A percentile compares a stretch with the other conserved stretches of the same genome.
phyloP scores from a whole-genome alignment of 1,140 invertebrate species.

The Pantala flavescens region DNA sequence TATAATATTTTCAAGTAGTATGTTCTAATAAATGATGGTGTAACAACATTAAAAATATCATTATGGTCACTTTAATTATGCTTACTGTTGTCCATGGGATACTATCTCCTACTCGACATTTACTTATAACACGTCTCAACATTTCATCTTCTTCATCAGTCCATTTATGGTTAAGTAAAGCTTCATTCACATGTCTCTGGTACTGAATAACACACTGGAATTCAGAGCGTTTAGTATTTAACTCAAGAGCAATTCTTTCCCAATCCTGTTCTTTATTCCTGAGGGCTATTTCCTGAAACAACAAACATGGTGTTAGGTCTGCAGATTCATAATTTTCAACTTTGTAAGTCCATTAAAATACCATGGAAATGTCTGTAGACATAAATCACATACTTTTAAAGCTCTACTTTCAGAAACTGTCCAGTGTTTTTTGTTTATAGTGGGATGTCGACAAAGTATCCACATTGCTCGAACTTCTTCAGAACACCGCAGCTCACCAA shows the following conservation, averaged over 20 bases:
- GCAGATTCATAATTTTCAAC: background rate
- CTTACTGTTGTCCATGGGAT: constrained; percentile 48
- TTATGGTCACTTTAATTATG: too few relatives aligned
- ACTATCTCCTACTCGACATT: constrained; percentile 44
- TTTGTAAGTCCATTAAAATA: background rate
- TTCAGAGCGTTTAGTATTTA: constrained; percentile 45
- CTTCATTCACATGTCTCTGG: constrained; percentile 14
- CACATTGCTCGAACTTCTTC: constrained; percentile 50
- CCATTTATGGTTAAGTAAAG: constrained; percentile 35
- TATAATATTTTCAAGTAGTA: too few relatives aligned
- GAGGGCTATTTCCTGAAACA: constrained; percentile 33
- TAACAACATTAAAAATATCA: too few relatives aligned
- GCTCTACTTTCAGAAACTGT: constrained; percentile 40
- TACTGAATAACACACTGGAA: constrained; percentile 57
- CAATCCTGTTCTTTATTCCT: constrained; percentile 46
- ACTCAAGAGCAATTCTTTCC: constrained; percentile 44
- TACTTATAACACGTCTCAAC: constrained; percentile 41
- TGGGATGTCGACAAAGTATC: constrained; percentile 53
- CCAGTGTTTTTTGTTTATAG: constrained; percentile 51
- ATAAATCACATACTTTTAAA: background rate
- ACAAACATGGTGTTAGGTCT: background rate
- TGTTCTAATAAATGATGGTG: too few relatives aligned
- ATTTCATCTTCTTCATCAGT: constrained; percentile 45
- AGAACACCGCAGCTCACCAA: constrained; percentile 38
- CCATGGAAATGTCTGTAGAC: background rate